Evolutionary conservation across 2,797 vertebrate species (phyloP).

Genomic region (Morelia viridis): DNA sequence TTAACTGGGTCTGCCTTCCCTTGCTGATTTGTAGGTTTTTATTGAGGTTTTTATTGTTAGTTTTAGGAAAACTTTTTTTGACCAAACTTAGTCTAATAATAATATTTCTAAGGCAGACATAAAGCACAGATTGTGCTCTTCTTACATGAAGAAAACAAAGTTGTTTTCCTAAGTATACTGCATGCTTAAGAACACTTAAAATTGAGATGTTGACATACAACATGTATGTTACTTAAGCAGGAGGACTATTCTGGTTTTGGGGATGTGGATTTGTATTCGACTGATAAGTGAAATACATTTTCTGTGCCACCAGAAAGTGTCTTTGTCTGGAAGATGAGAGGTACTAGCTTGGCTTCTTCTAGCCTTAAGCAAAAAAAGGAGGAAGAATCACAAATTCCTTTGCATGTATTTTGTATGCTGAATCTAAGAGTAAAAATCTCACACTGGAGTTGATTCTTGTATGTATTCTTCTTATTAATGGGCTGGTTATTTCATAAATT

Average conservation of each 20-base stretch:
- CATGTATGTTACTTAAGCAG: conserved; percentile 35
- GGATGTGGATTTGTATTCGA: conserved; percentile 38
- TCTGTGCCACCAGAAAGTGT: conserved; percentile 29
- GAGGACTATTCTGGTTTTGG: conserved; percentile 34
- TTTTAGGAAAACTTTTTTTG: conserved; percentile 58
- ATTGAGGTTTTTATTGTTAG: conserved; percentile 55
- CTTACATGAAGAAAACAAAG: conserved; percentile 61
- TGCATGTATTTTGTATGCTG: not conserved
- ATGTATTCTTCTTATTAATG: not conserved
- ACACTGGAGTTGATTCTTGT: not conserved
- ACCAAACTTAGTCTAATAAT: conserved; percentile 41
- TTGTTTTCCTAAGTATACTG: conserved; percentile 52
- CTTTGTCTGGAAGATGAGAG: conserved; percentile 43
- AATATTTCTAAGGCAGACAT: conserved; percentile 59
- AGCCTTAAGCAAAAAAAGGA: not conserved
- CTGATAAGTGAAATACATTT: conserved; percentile 33
- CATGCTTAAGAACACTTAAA: conserved; percentile 50
- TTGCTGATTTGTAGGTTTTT: conserved; percentile 58
- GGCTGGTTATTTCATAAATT: not conserved
- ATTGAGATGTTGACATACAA: conserved; percentile 18
- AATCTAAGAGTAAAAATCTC: not conserved
- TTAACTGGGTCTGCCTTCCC: conserved; percentile 55
- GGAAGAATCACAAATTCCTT: not conserved
- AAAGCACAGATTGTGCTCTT: conserved; percentile 62
- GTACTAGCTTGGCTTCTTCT: conserved; percentile 5